Evolutionary conservation across 2,888 invertebrate genomes (phyloP), one percentile per base, ranked within the genome.

Genomic region (Agrypnus murinus): DNA sequence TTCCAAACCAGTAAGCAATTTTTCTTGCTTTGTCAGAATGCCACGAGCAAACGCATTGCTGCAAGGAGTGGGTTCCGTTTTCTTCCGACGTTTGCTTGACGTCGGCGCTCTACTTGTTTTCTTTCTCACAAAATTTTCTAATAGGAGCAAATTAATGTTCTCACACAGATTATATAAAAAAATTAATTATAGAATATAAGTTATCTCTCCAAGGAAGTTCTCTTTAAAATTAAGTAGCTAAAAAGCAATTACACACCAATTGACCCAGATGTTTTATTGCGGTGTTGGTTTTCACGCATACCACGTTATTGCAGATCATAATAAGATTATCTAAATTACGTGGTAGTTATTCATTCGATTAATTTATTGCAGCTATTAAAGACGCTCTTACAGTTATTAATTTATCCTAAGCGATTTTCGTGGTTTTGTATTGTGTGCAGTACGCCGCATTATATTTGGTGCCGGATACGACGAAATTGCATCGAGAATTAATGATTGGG

Each of bases 11-110:
- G 60, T 34, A 65, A 68, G 68, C 71, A 72, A 68, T 72, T 72
- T 68, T 65, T 59, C 65, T 57, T 68, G 65, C 68, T 65, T 72
- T 66, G 71, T 71, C 68, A 68, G 68, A 50, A 40, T 60, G 68
- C 67, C 71, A 60, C 64, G 36, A 72, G 46, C 68, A 72, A 72
- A 63, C 60, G 53, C 31, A 70, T 40, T 57, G 34, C 50, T 46
- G 62, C 34, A n/a, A 34, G 63, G 63, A 63, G 50, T 25, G 48
- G 68, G 36, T 63, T 71, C 65, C 60, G 45, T 60, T 60, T 55
- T 59, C 46, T 69, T 69, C 34, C 53, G 25, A 69, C 31, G 48
- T 65, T 69, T 63, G 15, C 48, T 64, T 65, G 55, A 57, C 57
- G 65, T 65, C 65, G 34, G 15, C 45, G 65, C 36, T 19, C 45